Conservation (phyloP, 2,888 invertebrate genomes). For the Platycnemis pennipes region DNA sequence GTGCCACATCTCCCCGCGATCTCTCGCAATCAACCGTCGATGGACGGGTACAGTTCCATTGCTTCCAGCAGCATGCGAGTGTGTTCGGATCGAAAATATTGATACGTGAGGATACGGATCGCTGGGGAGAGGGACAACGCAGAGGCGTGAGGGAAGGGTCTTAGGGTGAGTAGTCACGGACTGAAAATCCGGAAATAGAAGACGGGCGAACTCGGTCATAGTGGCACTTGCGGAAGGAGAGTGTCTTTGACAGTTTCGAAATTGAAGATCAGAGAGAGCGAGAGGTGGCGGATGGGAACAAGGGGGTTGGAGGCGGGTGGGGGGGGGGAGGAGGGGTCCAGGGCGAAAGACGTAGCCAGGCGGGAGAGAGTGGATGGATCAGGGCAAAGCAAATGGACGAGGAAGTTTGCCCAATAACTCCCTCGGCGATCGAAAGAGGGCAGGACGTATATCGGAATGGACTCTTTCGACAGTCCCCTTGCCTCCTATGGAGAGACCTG, state of each 20-base stretch:
- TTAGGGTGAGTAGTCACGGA: neutral
- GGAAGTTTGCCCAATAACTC: neutral
- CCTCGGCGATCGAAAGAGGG: neutral
- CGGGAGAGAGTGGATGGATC: neutral
- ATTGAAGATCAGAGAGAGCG: conserved; percentile 40
- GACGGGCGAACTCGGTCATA: conserved; percentile 59
- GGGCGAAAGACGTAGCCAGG: neutral
- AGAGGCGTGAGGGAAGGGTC: neutral
- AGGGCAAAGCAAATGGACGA: neutral
- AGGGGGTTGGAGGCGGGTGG: neutral
- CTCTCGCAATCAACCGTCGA: too few species aligned
- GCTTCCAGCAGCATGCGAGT: too few species aligned
- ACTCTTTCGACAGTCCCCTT: neutral
- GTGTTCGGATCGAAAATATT: too few species aligned
- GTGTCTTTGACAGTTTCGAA: conserved; percentile 66
- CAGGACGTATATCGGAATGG: neutral
- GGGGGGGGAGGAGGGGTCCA: neutral
- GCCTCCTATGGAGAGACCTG: too few species aligned
- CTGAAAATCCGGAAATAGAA: conserved; percentile 61
- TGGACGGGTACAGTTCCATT: too few species aligned
- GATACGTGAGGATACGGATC: neutral
- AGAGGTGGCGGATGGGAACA: neutral
- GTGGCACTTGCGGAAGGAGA: conserved; percentile 38
- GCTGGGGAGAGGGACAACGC: neutral
- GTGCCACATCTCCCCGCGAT: neutral